Conservation (phyloP, 2,888 invertebrate species). For the Nebria brevicollis region DNA sequence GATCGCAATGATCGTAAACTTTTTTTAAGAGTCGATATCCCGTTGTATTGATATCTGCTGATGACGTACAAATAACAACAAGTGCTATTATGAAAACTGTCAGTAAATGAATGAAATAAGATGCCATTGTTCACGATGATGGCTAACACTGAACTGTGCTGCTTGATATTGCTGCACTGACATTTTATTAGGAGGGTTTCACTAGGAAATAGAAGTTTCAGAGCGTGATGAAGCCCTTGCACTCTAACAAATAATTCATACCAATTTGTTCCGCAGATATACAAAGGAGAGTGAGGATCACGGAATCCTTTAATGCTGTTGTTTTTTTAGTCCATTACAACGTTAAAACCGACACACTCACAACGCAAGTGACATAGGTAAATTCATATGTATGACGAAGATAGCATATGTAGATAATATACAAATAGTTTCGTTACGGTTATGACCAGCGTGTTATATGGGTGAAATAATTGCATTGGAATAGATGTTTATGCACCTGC, state of each 20-base stretch:
- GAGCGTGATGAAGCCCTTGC: constrained; percentile 46
- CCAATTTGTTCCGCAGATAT: constrained; percentile 48
- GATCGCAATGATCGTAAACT: constrained; percentile 72
- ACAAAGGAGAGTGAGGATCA: constrained; percentile 40
- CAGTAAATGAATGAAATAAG: constrained; percentile 2
- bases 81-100: constrained; percentile 26
- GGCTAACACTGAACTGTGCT: constrained; percentile 27
- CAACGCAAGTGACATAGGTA: not conserved
- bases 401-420: constrained; percentile 21
- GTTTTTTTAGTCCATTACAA: not conserved
- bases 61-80: constrained; percentile 4
- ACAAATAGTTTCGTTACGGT: constrained; percentile 31
- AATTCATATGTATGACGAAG: constrained; percentile 22
- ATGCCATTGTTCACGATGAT: constrained; percentile 29
- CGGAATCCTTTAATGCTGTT: not conserved
- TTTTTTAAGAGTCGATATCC: constrained; percentile 66
- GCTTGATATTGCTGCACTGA: not conserved
- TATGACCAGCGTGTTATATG: constrained; percentile 39
- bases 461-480: constrained; percentile 40
- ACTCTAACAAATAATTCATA: constrained; percentile 38
- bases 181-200: constrained; percentile 42
- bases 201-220: constrained; percentile 47
- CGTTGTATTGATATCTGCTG: constrained; percentile 57
- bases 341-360: constrained; percentile 6
- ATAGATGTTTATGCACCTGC: constrained; percentile 42